Evolutionary conservation across 2,113 vertebrate species (phyloP).

Genomic region (Sula dactylatra): DNA sequence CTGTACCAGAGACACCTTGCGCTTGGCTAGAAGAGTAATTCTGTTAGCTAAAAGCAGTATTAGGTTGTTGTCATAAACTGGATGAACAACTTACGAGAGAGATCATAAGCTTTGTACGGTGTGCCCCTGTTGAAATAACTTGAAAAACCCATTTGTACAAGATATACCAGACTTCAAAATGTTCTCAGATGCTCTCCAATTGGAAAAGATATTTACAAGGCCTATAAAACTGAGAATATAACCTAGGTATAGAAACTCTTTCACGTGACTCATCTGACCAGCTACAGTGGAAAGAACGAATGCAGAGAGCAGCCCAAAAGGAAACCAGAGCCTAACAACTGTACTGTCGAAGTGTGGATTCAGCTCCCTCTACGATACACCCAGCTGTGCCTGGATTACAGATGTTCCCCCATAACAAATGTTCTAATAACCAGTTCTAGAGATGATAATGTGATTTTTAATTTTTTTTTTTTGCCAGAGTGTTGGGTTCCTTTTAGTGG

Average conservation of each 20-base stretch:
- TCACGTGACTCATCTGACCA: not conserved
- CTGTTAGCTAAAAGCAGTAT: not conserved
- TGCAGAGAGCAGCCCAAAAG: not conserved
- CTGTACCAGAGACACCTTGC: not conserved
- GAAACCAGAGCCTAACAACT: not conserved
- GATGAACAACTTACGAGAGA: not conserved
- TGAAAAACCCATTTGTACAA: not conserved
- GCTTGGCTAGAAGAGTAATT: not conserved
- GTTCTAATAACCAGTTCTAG: not conserved
- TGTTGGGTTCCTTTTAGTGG: not conserved
- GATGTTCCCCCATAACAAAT: not conserved
- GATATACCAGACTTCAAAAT: not conserved
- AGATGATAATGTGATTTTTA: not conserved
- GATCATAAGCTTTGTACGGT: not conserved
- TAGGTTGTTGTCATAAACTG: not conserved
- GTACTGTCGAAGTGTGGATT: not conserved
- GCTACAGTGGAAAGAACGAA: not conserved
- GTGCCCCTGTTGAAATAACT: not conserved
- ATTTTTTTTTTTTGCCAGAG: rapidly evolving
- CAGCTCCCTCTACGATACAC: not conserved
- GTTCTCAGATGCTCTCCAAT: not conserved
- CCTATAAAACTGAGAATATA: not conserved
- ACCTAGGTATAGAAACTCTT: not conserved
- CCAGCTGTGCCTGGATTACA: not conserved
- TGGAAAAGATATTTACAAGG: not conserved